These are phyloP conservation scores for Pristis pectinata DNA, from an alignment of 2,797 vertebrate species.

Conservation along the genomic window DNA sequence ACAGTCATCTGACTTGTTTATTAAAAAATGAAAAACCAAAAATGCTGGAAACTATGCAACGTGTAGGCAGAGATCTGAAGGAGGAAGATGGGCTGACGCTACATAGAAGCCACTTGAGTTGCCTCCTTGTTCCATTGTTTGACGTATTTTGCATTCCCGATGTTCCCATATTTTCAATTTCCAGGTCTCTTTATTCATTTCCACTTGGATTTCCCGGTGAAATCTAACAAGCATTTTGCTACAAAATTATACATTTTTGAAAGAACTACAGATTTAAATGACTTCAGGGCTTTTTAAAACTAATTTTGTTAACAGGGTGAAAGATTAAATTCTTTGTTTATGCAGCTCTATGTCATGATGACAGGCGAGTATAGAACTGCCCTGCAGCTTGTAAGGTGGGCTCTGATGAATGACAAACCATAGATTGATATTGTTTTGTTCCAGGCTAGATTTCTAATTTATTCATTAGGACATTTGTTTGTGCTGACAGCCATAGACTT, in stretches of 20 bases:
- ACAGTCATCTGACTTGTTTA: neutral
- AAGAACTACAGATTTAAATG: neutral
- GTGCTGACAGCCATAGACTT: slow-evolving; percentile 44
- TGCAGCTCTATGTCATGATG: neutral
- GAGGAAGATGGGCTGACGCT: neutral
- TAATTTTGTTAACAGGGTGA: neutral
- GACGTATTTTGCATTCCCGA: neutral
- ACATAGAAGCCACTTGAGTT: neutral
- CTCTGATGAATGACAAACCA: neutral
- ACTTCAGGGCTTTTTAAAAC: neutral
- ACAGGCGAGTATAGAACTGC: neutral
- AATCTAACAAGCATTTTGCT: neutral
- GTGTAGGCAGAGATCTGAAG: neutral
- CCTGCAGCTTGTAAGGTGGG: neutral
- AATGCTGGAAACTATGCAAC: neutral
- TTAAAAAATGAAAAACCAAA: neutral
- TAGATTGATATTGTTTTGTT: neutral
- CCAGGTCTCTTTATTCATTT: neutral
- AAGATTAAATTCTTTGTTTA: neutral
- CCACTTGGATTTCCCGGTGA: neutral
- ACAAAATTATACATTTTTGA: neutral
- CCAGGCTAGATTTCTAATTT: slow-evolving; percentile 38
- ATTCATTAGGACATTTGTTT: slow-evolving; percentile 43
- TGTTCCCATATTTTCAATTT: neutral
- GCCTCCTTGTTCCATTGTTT: neutral